Conservation (phyloP, 2,888 invertebrate genomes). For the Dinocampus coccinellae region DNA sequence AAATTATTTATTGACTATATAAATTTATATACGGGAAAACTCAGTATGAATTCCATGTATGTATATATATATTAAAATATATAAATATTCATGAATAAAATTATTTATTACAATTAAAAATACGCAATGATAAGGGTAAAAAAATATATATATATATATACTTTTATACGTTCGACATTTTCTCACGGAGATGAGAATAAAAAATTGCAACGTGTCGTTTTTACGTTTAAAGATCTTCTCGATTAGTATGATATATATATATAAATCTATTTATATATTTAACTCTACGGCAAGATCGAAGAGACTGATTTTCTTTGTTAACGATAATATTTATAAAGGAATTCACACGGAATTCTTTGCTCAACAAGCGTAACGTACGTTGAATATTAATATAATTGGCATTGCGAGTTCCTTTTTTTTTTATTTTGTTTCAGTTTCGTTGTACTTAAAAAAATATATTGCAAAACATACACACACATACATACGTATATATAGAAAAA, state of each 20-base stretch:
- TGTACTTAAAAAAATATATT: neutral
- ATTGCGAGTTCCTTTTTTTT: conserved; percentile 14
- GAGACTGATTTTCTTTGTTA: conserved; percentile 24
- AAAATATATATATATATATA: neutral
- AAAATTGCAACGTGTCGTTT: conserved; percentile 9
- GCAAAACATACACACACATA: neutral
- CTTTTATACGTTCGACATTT: neutral
- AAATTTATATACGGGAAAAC: neutral
- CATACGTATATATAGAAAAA: too few relatives aligned
- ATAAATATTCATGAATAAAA: neutral
- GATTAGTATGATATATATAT: conserved; percentile 2
- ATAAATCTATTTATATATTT: neutral
- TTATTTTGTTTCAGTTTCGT: neutral
- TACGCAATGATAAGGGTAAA: too few relatives aligned
- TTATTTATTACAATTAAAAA: too few relatives aligned
- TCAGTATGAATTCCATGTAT: neutral
- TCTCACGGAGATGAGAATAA: conserved; percentile 4
- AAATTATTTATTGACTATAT: neutral
- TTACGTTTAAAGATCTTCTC: neutral
- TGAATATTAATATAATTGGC: conserved; percentile 35
- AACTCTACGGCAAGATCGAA: conserved; percentile 6
- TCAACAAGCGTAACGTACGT: conserved; percentile 36
- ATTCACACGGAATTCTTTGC: conserved; percentile 41
- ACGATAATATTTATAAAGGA: conserved; percentile 18
- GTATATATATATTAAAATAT: neutral